These are phyloP conservation scores for Drosophila sproati DNA, from an alignment of 1,140 invertebrate genomes.

Conservation along the genomic window DNA sequence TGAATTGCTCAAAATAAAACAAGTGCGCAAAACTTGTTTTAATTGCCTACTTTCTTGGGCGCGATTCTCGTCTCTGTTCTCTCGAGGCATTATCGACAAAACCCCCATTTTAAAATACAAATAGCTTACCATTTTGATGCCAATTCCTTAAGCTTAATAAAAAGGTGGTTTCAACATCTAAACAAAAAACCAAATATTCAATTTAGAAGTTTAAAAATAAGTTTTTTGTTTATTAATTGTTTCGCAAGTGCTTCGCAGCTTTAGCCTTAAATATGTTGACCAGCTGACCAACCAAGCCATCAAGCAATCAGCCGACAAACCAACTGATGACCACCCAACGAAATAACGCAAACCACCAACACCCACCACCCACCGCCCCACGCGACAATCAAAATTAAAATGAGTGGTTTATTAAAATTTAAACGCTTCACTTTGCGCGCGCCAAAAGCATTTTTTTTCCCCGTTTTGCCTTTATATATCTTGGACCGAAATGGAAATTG, in stretches of 20 bases:
- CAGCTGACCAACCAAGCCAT: neutral
- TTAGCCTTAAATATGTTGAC: neutral
- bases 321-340: neutral
- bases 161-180: too few relatives aligned
- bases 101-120: neutral
- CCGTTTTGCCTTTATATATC: slow-evolving; percentile 21
- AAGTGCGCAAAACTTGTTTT: slow-evolving; percentile 28
- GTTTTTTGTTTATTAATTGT: too few relatives aligned
- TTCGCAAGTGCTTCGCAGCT: too few relatives aligned
- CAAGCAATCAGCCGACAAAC: neutral
- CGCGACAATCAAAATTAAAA: slow-evolving; percentile 83
- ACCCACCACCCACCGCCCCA: slow-evolving; percentile 1
- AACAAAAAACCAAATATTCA: too few relatives aligned
- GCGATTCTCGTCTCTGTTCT: neutral
- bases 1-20: slow-evolving; percentile 25
- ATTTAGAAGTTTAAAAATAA: neutral
- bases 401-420: slow-evolving; percentile 84
- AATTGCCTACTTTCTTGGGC: slow-evolving; percentile 10
- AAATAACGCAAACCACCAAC: neutral
- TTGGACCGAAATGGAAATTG: slow-evolving; percentile 35
- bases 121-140: neutral
- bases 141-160: neutral
- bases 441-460: slow-evolving; percentile 37
- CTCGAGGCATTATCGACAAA: neutral
- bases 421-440: slow-evolving; percentile 74